These are phyloP conservation scores for Paraescarpia echinospica DNA, from an alignment of 1,140 invertebrate genomes.

Conservation along the genomic window DNA sequence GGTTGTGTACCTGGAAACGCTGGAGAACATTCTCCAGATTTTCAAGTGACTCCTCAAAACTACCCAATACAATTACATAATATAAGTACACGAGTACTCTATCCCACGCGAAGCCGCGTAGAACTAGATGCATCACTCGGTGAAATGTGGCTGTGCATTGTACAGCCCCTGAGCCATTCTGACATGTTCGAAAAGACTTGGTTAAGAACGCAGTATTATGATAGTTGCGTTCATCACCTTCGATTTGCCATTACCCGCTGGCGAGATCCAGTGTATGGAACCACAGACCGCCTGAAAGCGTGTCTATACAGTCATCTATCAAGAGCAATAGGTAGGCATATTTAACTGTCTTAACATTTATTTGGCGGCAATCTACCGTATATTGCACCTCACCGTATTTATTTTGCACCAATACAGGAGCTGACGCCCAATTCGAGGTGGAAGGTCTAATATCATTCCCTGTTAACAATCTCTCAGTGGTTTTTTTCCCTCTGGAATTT, in stretches of 20 bases:
- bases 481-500: too few relatives aligned
- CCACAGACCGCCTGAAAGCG: not conserved
- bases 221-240: not conserved
- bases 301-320: constrained; percentile 8
- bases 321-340: too few relatives aligned
- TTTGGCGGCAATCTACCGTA: too few relatives aligned
- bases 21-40: constrained; percentile 48
- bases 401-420: too few relatives aligned
- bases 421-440: too few relatives aligned
- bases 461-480: too few relatives aligned
- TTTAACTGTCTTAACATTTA: too few relatives aligned
- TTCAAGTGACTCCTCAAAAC: constrained; percentile 55
- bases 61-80: constrained; percentile 24
- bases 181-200: constrained; percentile 8
- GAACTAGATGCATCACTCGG: constrained; percentile 7
- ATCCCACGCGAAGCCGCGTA: not conserved
- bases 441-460: too few relatives aligned
- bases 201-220: constrained; percentile 15
- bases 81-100: constrained; percentile 13
- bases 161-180: constrained; percentile 1
- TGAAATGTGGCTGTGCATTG: constrained; percentile 18
- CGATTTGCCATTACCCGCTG: constrained; percentile 18
- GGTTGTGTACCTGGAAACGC: constrained; percentile 45
- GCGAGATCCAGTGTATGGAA: constrained; percentile 13
- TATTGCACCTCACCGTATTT: too few relatives aligned